phyloP scores from a whole-genome alignment of 2,888 invertebrate species.

The Stenurella melanura region DNA sequence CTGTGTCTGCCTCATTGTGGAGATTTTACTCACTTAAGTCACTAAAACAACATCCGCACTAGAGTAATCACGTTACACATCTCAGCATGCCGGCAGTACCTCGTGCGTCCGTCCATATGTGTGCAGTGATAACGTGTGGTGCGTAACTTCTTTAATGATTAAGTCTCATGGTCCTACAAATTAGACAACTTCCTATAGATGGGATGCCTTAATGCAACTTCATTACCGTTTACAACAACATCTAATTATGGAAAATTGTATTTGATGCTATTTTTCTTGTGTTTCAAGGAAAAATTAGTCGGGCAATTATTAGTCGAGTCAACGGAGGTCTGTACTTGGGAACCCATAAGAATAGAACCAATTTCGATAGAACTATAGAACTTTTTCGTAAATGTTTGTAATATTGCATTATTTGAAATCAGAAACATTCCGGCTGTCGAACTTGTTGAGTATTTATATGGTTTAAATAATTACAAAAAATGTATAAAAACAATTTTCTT shows the following conservation, averaged over 20 bases:
- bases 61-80: constrained; percentile 38
- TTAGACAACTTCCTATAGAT: constrained; percentile 49
- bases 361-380: too few relatives aligned
- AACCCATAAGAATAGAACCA: too few relatives aligned
- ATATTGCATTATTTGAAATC: too few relatives aligned
- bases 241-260: constrained; percentile 42
- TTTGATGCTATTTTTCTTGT: constrained; percentile 44
- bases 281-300: constrained; percentile 43
- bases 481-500: too few relatives aligned
- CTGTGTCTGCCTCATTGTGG: constrained; percentile 59
- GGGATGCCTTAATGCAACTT: constrained; percentile 39
- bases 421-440: too few relatives aligned
- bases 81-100: constrained; percentile 26
- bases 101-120: constrained; percentile 36
- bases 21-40: constrained; percentile 51
- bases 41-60: constrained; percentile 49
- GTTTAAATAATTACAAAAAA: too few relatives aligned
- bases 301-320: constrained; percentile 14
- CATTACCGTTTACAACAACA: constrained; percentile 30
- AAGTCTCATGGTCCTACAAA: constrained; percentile 58
- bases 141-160: constrained; percentile 50
- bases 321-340: too few relatives aligned
- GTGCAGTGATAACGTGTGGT: constrained; percentile 34
- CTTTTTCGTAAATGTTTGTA: too few relatives aligned
- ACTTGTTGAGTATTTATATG: too few relatives aligned